A percentile compares a stretch with the other conserved stretches of the same genome.
These are phyloP conservation scores for mouse (Mus musculus) DNA, from an alignment of 2,113 vertebrate species.

Conservation along the genomic window DNA sequence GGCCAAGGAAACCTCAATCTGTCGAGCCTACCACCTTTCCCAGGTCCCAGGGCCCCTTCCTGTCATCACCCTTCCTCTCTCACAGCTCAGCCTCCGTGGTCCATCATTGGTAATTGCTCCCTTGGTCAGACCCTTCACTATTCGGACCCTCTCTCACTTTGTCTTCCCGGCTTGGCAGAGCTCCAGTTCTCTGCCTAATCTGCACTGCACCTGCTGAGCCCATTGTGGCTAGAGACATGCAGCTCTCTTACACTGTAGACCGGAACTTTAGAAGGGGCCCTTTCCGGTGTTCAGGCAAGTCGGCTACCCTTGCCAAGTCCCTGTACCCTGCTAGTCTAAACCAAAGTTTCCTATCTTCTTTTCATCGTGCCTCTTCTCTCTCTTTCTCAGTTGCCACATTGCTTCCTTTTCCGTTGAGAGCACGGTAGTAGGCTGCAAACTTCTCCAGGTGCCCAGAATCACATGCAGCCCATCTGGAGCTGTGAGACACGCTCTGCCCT, in stretches of 20 bases:
- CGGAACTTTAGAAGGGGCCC: background rate
- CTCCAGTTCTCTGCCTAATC: constrained; percentile 29
- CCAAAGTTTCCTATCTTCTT: background rate
- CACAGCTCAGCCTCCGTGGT: background rate
- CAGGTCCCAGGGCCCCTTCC: background rate
- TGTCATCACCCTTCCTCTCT: background rate
- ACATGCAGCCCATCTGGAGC: background rate
- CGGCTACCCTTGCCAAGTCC: background rate
- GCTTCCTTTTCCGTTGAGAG: background rate
- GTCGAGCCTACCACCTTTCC: background rate
- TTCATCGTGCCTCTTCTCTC: background rate
- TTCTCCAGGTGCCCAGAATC: too few relatives aligned
- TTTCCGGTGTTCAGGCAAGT: rapidly evolving
- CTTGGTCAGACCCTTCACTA: background rate
- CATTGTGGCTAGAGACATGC: background rate
- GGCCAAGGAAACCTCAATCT: background rate
- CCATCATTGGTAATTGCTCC: background rate
- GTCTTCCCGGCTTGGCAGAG: constrained; percentile 5
- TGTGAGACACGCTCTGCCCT: background rate
- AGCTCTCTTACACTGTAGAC: background rate
- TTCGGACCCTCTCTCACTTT: background rate
- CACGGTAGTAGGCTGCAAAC: background rate
- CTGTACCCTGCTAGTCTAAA: rapidly evolving
- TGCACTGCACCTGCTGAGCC: background rate
- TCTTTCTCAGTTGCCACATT: too few relatives aligned